These are phyloP conservation scores for Eupithecia exiguata DNA, from an alignment of 2,888 invertebrate species.

Conservation along the genomic window DNA sequence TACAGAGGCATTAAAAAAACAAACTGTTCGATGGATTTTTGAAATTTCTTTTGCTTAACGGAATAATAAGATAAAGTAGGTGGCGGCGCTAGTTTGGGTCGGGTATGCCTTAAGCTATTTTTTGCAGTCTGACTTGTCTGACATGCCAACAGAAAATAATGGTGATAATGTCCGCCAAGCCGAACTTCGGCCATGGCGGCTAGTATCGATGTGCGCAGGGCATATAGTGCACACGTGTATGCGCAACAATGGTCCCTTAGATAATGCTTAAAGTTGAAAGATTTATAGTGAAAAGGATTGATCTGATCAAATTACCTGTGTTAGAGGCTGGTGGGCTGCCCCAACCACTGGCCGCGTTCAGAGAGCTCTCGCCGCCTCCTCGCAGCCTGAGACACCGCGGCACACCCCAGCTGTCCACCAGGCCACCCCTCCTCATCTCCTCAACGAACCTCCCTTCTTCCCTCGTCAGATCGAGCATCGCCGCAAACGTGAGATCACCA, in stretches of 20 bases:
- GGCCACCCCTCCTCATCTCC: constrained; percentile 56
- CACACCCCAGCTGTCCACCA: constrained; percentile 83
- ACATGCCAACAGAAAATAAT: background rate
- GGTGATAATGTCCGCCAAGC: background rate
- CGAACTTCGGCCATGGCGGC: background rate
- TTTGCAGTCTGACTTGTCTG: no score
- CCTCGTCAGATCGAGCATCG: constrained; percentile 73
- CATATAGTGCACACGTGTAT: background rate
- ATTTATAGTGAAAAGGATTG: background rate
- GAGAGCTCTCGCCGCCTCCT: constrained; percentile 92
- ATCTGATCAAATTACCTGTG: constrained; percentile 70
- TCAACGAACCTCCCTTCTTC: constrained; percentile 65
- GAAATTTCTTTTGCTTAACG: no score
- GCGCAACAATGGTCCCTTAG: background rate
- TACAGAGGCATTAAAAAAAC: no score
- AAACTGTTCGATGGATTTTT: no score
- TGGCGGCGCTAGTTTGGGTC: no score
- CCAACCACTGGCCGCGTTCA: constrained; percentile 91
- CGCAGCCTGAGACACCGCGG: constrained; percentile 86
- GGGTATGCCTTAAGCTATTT: no score
- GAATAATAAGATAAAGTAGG: no score
- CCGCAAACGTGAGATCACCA: constrained; percentile 79
- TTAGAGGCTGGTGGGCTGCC: constrained; percentile 89
- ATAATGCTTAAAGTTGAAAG: background rate
- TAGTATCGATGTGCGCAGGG: background rate